Evolutionary conservation across 2,113 vertebrate species (phyloP).

Genomic region (Condylura cristata): DNA sequence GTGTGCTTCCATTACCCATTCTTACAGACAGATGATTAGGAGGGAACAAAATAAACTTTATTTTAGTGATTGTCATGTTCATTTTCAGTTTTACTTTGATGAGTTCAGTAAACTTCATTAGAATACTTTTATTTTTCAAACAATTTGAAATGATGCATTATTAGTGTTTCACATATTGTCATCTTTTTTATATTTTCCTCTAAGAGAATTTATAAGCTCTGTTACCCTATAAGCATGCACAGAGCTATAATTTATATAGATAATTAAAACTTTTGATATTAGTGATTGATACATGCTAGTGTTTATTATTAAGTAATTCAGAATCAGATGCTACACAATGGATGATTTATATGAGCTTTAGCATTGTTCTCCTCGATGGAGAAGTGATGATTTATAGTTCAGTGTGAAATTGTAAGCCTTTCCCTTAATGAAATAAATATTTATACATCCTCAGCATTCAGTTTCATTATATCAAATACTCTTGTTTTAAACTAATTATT

Average conservation of each 20-base stretch:
- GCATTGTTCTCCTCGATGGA: not conserved
- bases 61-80: not conserved
- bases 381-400: not conserved
- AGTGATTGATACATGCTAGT: not conserved
- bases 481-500: not conserved
- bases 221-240: not conserved
- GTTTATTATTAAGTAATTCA: not conserved
- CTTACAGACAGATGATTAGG: not conserved
- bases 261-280: not conserved
- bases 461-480: not conserved
- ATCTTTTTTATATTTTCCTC: not conserved
- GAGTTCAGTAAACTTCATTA: not conserved
- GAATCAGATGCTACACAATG: not conserved
- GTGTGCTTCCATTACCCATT: not conserved
- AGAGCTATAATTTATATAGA: not conserved
- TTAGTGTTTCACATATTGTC: not conserved
- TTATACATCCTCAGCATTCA: not conserved
- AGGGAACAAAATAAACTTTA: not conserved
- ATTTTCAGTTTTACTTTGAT: conserved; percentile 13
- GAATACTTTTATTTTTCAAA: conserved; percentile 7
- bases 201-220: not conserved
- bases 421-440: conserved; percentile 38
- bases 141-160: not conserved
- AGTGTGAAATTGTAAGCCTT: not conserved
- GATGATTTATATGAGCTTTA: not conserved